phyloP scores from a whole-genome alignment of 2,888 invertebrate species.

The Allacma fusca region DNA sequence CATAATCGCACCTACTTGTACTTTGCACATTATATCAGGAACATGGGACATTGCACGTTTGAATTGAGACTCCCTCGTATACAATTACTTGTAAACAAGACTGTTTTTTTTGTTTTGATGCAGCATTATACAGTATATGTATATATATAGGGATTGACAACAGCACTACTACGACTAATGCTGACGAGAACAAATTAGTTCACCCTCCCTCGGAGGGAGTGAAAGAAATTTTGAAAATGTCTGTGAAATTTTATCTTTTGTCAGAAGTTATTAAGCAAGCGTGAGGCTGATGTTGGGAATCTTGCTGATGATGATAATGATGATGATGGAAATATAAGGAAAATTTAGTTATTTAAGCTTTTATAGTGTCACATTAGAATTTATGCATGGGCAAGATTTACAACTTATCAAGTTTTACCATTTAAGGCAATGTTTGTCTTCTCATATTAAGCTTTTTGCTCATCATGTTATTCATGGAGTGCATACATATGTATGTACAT shows the following conservation, averaged over 20 bases:
- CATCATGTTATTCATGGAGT: no score
- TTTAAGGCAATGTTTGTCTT: constrained; percentile 32
- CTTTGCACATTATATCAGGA: constrained; percentile 18
- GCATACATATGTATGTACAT: no score
- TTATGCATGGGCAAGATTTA: constrained; percentile 33
- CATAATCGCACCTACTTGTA: constrained; percentile 34
- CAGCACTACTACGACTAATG: no score
- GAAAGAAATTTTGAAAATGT: constrained; percentile 13
- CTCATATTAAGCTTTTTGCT: not conserved
- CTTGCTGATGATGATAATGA: not conserved
- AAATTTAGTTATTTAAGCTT: constrained; percentile 33
- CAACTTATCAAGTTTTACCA: constrained; percentile 32
- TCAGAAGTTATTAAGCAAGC: constrained; percentile 17
- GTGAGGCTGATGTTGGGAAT: not conserved
- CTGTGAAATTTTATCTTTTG: constrained; percentile 39
- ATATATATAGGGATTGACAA: no score
- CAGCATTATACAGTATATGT: not conserved
- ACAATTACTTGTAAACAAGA: constrained; percentile 17
- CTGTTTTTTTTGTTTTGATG: not conserved
- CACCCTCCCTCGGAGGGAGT: not conserved
- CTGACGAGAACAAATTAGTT: no score
- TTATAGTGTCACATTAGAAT: constrained; percentile 29
- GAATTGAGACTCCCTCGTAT: constrained; percentile 5
- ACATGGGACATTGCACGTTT: constrained; percentile 16
- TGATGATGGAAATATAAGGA: constrained; percentile 31